These are phyloP conservation scores for Halocaridina rubra DNA, from an alignment of 2,888 invertebrate genomes.

Conservation along the genomic window DNA sequence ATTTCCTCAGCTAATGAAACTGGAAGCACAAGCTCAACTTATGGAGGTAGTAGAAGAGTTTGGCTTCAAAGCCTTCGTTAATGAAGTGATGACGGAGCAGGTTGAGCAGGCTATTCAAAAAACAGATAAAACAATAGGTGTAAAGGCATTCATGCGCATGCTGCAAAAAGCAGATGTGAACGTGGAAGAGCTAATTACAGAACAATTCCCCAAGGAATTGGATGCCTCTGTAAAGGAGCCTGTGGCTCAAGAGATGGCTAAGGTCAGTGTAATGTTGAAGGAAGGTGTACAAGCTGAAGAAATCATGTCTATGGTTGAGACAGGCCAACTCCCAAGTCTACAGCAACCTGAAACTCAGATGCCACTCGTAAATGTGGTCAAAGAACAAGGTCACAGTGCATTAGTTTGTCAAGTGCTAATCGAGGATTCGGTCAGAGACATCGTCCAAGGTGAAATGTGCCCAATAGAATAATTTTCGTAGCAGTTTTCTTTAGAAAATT, in stretches of 20 bases:
- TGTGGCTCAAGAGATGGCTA: slow-evolving; percentile 49
- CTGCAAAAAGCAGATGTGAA: slow-evolving; percentile 55
- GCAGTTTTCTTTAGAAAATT: neutral
- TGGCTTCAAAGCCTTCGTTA: slow-evolving; percentile 56
- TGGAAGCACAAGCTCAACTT: slow-evolving; percentile 59
- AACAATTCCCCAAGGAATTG: slow-evolving; percentile 56
- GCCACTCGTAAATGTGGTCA: slow-evolving; percentile 55
- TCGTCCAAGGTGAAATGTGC: slow-evolving; percentile 55
- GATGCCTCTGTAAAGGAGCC: slow-evolving; percentile 26
- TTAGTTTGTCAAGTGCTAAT: slow-evolving; percentile 60
- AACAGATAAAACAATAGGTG: slow-evolving; percentile 51
- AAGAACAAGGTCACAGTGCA: slow-evolving; percentile 53
- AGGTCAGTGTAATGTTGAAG: slow-evolving; percentile 59
- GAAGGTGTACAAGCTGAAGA: slow-evolving; percentile 61
- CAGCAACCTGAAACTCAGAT: slow-evolving; percentile 58
- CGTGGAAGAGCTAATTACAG: slow-evolving; percentile 55
- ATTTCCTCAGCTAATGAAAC: slow-evolving; percentile 57
- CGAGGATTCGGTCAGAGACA: slow-evolving; percentile 61
- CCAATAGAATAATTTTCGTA: neutral
- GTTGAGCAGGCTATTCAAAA: slow-evolving; percentile 59
- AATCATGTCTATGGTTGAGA: slow-evolving; percentile 57
- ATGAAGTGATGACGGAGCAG: slow-evolving; percentile 52
- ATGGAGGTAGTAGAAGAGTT: slow-evolving; percentile 60
- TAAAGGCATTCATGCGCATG: slow-evolving; percentile 59
- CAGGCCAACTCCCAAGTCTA: slow-evolving; percentile 50